These are phyloP conservation scores for Leucoraja erinaceus DNA, from an alignment of 2,113 vertebrate species.

Conservation along the genomic window DNA sequence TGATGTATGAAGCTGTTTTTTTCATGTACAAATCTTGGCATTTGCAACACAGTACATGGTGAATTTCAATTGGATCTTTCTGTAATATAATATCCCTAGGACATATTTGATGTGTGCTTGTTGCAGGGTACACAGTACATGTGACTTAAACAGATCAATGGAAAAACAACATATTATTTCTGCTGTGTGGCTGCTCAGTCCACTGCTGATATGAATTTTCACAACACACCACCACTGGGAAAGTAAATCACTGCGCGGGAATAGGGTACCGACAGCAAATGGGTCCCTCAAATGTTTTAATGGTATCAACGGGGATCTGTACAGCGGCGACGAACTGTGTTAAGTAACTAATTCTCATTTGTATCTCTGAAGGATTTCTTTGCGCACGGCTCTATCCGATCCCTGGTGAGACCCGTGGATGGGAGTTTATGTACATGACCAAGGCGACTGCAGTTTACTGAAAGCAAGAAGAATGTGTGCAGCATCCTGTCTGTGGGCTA, in stretches of 20 bases:
- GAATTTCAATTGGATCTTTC: background rate
- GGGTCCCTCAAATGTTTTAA: background rate
- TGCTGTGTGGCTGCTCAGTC: background rate
- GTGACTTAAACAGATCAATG: background rate
- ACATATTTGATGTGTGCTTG: background rate
- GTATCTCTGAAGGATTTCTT: background rate
- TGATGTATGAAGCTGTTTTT: background rate
- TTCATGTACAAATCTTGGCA: background rate
- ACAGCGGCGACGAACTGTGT: background rate
- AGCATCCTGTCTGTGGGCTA: background rate
- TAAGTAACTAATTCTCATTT: background rate
- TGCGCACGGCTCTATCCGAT: background rate
- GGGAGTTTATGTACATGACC: background rate
- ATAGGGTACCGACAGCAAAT: too few relatives aligned
- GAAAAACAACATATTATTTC: background rate
- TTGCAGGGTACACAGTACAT: background rate
- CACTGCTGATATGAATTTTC: background rate
- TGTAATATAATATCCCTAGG: background rate
- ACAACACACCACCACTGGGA: background rate
- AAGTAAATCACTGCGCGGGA: background rate
- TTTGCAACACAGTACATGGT: background rate
- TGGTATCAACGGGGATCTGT: background rate
- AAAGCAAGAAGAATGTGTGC: conserved; percentile 24
- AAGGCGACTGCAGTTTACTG: background rate
- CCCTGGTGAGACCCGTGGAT: background rate